Evolutionary conservation across 2,797 vertebrate species (phyloP).

Genomic region (Meriones psammophilus): DNA sequence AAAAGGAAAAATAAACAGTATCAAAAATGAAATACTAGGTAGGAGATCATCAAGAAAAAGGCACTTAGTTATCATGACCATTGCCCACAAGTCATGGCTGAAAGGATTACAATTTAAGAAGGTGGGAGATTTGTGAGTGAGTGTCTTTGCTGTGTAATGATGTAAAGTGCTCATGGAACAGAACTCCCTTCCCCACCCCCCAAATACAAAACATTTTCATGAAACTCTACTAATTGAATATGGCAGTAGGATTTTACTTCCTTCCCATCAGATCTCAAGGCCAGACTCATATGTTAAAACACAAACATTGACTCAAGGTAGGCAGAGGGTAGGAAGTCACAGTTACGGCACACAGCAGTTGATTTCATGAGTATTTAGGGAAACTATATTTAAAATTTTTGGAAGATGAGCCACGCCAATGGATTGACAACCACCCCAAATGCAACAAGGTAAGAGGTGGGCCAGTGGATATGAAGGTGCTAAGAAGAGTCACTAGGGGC

Average conservation of each 20-base stretch:
- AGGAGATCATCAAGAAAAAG: conserved; percentile 5
- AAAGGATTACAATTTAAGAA: not conserved
- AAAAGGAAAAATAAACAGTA: conserved; percentile 1
- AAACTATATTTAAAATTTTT: not conserved
- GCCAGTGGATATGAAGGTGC: not conserved
- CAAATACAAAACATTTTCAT: not conserved
- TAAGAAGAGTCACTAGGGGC: not conserved
- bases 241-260: conserved; percentile 8
- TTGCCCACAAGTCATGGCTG: not conserved
- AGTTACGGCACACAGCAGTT: not conserved
- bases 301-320: not conserved
- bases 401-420: not conserved
- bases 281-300: conserved; percentile 40
- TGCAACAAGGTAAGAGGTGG: not conserved
- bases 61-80: not conserved
- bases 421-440: not conserved
- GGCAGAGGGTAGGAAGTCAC: not conserved
- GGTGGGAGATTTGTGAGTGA: not conserved
- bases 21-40: conserved; percentile 7
- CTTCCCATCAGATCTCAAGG: conserved; percentile 41
- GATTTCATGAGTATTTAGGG: not conserved
- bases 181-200: not conserved
- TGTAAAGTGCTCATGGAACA: not conserved
- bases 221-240: not conserved
- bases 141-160: not conserved